Conservation (phyloP, 2,888 invertebrate genomes). For the Agrenia bidenticulata region DNA sequence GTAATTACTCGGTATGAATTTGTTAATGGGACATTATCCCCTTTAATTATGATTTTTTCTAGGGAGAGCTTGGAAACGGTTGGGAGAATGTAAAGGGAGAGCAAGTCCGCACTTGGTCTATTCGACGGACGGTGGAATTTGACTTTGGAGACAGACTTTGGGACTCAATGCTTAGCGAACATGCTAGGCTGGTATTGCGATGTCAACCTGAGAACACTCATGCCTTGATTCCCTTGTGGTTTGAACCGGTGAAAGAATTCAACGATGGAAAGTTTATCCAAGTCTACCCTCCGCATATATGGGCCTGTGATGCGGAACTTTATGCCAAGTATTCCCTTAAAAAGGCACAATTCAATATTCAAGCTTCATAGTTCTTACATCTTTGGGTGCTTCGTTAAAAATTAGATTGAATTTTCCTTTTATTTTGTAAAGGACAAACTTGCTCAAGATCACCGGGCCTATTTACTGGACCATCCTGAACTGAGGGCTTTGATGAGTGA, state of each 20-base stretch:
- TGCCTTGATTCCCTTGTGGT: conserved; percentile 51
- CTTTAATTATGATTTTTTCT: not conserved
- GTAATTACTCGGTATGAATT: no score
- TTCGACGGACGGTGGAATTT: conserved; percentile 39
- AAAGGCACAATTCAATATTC: no score
- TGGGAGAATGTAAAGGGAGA: conserved; percentile 47
- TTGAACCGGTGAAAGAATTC: conserved; percentile 38
- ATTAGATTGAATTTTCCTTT: not conserved
- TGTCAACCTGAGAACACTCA: conserved; percentile 47
- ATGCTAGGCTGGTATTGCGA: conserved; percentile 42
- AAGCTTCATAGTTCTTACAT: no score
- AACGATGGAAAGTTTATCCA: conserved; percentile 36
- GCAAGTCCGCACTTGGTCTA: conserved; percentile 42
- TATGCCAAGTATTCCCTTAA: conserved; percentile 44
- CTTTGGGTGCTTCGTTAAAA: no score
- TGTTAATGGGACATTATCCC: not conserved
- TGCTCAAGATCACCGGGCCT: conserved; percentile 36
- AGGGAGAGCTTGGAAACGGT: conserved; percentile 44
- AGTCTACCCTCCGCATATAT: conserved; percentile 31
- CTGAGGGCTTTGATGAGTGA: conserved; percentile 46
- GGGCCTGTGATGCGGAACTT: conserved; percentile 51
- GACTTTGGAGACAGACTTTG: conserved; percentile 37
- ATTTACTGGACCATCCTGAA: conserved; percentile 47
- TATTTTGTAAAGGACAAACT: conserved; percentile 30
- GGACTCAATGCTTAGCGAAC: conserved; percentile 46